Evolutionary conservation across 2,797 vertebrate species (phyloP).

Genomic region (Macroramphosus scolopax): DNA sequence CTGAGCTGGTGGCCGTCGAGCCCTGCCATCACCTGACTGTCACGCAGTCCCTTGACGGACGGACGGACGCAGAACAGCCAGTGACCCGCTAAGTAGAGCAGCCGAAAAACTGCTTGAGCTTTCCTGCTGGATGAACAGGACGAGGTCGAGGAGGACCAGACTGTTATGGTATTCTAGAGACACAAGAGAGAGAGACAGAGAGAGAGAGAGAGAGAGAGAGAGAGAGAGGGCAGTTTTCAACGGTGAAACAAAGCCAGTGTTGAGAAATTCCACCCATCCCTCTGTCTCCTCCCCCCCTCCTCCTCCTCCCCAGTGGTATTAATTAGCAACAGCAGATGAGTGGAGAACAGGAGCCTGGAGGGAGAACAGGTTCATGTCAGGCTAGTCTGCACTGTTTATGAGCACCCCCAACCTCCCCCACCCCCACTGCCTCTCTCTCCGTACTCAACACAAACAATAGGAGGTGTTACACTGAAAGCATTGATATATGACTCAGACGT

Average conservation of each 20-base stretch:
- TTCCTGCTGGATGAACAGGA: slow-evolving; percentile 37
- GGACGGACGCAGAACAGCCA: slow-evolving; percentile 35
- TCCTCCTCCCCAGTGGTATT: slow-evolving; percentile 73
- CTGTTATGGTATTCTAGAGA: slow-evolving; percentile 35
- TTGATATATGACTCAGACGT: too few species aligned
- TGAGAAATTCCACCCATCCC: slow-evolving; percentile 47
- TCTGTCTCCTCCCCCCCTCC: slow-evolving; percentile 52
- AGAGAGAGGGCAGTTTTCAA: too few species aligned
- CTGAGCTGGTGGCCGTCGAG: slow-evolving; percentile 22
- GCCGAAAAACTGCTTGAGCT: slow-evolving; percentile 34
- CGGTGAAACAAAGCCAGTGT: slow-evolving; percentile 40
- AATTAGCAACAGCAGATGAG: slow-evolving; percentile 77
- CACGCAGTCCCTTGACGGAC: slow-evolving; percentile 43
- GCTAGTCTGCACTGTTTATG: slow-evolving; percentile 55
- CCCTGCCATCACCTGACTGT: slow-evolving; percentile 29
- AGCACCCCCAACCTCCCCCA: slow-evolving; percentile 13
- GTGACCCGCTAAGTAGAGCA: slow-evolving; percentile 53
- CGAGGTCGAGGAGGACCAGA: slow-evolving; percentile 37
- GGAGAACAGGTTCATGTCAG: slow-evolving; percentile 73
- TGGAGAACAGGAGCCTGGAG: slow-evolving; percentile 69
- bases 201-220: too few species aligned
- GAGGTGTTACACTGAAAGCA: too few species aligned
- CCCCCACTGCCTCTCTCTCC: slow-evolving; percentile 1
- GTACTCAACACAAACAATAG: slow-evolving; percentile 16
- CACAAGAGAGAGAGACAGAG: slow-evolving; percentile 16